Evolutionary conservation across 2,888 invertebrate genomes (phyloP).

Genomic region (Hydriomena furcata): DNA sequence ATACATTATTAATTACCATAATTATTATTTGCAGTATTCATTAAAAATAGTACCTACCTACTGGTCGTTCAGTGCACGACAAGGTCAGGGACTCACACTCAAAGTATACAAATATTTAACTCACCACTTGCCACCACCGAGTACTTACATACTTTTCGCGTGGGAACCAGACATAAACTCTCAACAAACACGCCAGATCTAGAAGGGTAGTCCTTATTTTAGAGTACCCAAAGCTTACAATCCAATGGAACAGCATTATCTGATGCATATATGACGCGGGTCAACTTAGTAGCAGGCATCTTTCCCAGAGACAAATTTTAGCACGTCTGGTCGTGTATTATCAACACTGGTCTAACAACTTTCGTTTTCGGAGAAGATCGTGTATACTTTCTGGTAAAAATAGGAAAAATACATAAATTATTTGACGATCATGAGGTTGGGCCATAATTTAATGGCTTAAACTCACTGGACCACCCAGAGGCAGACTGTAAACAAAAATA

Average conservation of each 20-base stretch:
- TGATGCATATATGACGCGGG: conserved; percentile 23
- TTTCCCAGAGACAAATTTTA: conserved; percentile 65
- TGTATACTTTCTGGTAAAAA: conserved; percentile 28
- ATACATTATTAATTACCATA: conserved; percentile 19
- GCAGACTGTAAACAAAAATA: conserved; percentile 33
- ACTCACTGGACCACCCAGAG: conserved; percentile 48
- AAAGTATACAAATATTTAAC: conserved; percentile 77
- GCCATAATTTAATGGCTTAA: conserved; percentile 35
- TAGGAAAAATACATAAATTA: conserved; percentile 30
- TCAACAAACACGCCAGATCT: conserved; percentile 26
- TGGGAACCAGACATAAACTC: conserved; percentile 57
- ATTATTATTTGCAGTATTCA: conserved; percentile 30
- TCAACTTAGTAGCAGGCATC: conserved; percentile 38
- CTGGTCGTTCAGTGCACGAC: conserved; percentile 29
- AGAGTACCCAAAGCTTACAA: conserved; percentile 25
- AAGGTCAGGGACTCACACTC: conserved; percentile 61
- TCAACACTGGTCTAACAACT: conserved; percentile 48
- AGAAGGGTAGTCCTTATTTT: conserved; percentile 31
- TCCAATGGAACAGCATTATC: conserved; percentile 23
- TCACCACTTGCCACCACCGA: conserved; percentile 68
- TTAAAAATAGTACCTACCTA: conserved; percentile 29
- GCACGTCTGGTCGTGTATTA: conserved; percentile 47
- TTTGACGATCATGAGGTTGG: conserved; percentile 31
- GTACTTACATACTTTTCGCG: conserved; percentile 62
- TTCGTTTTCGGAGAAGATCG: conserved; percentile 44